Evolutionary conservation across 2,888 invertebrate genomes (phyloP), one percentile per base, ranked within the genome.

Genomic region (Diarsia mendica): DNA sequence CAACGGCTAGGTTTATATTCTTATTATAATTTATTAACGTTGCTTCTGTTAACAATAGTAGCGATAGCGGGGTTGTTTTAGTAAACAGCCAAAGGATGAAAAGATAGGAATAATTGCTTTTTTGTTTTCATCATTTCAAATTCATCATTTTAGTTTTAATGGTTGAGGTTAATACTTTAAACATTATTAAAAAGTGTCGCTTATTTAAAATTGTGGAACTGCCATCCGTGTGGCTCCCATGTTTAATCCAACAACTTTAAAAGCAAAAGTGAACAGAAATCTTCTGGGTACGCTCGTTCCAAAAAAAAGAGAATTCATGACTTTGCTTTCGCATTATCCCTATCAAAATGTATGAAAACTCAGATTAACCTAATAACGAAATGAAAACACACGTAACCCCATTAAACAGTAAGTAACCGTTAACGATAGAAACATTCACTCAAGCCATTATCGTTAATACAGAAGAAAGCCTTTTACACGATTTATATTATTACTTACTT

Each of bases 401-500:
- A 46, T 44, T 58, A 51, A 72, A 58, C 3, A 33, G 6, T 18
- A 44, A 69, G 71, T 72, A 72, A 72, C 33, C 15, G 44, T 72
- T 49, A 79, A 33, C 33, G 58, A 60, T 51, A 46, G 20, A 79
- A 75, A 75, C 44, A 60, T 33, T 58, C 58, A 75, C 71, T 49
- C 33, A 60, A 60, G 18, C 44, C 79, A 70, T 49, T 75, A 79
- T 58, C 79, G 49, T 70, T 79, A 79, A 44, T 51, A 70, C 49
- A 79, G 23, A 71, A 75, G 11, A 33, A 51, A 79, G 18, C 58
- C 49, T 44, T 79, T 55, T n/a, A 49, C 10, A 44, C 44, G 58
- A 44, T 70, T 76, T 58, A 79, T 70, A 44, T 79, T 55, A 28
- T 39, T 69, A 69, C 70, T 8, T 44, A 18, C 11, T 15, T 33